Conservation (phyloP, 2,113 vertebrate genomes). For the Urocynchramus pylzowi region DNA sequence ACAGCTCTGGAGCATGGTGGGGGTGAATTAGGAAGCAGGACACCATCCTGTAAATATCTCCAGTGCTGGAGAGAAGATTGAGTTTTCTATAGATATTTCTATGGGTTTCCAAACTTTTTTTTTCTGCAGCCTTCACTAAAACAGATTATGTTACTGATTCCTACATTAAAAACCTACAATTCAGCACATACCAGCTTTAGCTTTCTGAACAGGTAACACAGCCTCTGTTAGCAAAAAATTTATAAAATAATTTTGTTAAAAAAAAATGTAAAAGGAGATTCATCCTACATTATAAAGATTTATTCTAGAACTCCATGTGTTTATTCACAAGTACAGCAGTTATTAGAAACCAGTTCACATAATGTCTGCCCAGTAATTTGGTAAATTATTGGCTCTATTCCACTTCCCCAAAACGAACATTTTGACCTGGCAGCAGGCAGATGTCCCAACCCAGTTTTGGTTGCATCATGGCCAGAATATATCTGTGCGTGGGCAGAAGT, state of each 20-base stretch:
- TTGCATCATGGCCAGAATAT: neutral
- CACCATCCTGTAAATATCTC: neutral
- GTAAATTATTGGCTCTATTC: neutral
- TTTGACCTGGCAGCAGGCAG: neutral
- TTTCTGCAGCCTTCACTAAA: neutral
- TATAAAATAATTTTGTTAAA: neutral
- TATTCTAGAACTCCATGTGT: neutral
- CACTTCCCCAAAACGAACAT: neutral
- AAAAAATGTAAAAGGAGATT: neutral
- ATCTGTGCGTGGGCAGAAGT: neutral
- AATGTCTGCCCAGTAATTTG: neutral
- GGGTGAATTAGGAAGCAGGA: neutral
- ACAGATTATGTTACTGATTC: neutral
- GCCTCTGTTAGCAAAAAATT: neutral
- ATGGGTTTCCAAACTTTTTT: neutral
- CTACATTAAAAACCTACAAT: neutral
- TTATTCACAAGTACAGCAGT: neutral
- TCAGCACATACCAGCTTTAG: neutral
- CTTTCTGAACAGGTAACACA: neutral
- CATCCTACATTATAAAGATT: neutral
- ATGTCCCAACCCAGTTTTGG: neutral
- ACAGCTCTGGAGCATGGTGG: neutral
- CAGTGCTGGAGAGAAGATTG: neutral
- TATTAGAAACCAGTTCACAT: neutral
- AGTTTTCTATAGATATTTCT: neutral